Conservation (phyloP, 2,113 vertebrate species). For the Drymodes brunneopygia region DNA sequence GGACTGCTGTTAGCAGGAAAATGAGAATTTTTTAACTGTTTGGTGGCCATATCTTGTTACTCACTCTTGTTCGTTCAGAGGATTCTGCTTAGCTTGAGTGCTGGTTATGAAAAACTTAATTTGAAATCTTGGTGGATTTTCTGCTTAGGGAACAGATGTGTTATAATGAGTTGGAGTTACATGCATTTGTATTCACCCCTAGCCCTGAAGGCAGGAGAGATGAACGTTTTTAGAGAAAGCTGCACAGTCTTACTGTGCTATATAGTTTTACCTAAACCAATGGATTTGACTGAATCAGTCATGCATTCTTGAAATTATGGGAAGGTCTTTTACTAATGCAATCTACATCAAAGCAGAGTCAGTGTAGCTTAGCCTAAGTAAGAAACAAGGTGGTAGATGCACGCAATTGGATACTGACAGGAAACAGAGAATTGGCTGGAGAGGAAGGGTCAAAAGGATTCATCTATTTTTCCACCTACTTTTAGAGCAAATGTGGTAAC, state of each 20-base stretch:
- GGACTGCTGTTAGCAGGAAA: not conserved
- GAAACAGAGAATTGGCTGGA: not conserved
- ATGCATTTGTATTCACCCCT: not conserved
- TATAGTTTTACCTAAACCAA: not conserved
- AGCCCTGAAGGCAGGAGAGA: not conserved
- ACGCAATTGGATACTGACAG: not conserved
- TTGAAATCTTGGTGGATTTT: not conserved
- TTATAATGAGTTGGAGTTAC: not conserved
- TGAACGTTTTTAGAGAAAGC: not conserved
- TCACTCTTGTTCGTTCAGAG: not conserved
- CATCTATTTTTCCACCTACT: not conserved
- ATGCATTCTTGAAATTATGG: not conserved
- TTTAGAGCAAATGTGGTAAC: not conserved
- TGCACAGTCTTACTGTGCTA: not conserved
- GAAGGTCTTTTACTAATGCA: not conserved
- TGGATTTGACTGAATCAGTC: not conserved
- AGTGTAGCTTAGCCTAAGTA: not conserved
- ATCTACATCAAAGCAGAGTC: not conserved
- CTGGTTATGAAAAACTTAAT: not conserved
- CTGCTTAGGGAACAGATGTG: not conserved
- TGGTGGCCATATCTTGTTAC: fast-evolving
- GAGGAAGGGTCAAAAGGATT: not conserved
- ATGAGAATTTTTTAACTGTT: not conserved
- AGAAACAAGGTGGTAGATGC: not conserved
- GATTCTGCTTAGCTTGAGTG: not conserved